phyloP scores from a whole-genome alignment of 2,888 invertebrate genomes.

The Leptopilina syphax region DNA sequence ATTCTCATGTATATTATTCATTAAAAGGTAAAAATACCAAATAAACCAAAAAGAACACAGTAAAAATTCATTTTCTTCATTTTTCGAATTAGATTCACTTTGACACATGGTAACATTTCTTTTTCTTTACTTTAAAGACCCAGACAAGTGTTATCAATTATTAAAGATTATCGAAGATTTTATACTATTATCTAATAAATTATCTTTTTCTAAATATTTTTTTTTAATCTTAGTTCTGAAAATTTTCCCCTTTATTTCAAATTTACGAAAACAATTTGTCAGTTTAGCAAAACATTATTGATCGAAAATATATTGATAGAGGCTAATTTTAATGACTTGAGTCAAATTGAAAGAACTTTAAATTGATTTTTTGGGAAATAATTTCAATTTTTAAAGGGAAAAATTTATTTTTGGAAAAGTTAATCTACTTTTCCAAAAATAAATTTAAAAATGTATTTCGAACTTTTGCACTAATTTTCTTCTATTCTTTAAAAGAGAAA shows the following conservation, averaged over 20 bases:
- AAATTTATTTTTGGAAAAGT: not conserved
- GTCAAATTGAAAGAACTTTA: no score
- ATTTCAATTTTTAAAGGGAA: not conserved
- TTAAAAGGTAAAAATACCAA: not conserved
- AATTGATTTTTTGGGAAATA: not conserved
- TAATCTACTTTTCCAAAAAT: not conserved
- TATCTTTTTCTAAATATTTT: no score
- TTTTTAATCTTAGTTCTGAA: no score
- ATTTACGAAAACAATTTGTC: not conserved
- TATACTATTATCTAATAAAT: no score
- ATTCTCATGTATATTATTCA: conserved; percentile 3
- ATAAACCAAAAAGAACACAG: not conserved
- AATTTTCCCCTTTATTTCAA: not conserved
- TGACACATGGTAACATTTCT: no score
- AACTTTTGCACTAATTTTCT: not conserved
- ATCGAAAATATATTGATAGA: not conserved
- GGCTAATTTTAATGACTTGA: not conserved
- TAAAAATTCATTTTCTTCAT: not conserved
- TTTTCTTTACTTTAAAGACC: no score
- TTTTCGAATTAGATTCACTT: no score
- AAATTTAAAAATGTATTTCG: no score
- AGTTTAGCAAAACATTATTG: not conserved
- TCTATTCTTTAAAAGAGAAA: not conserved
- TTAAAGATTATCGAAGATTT: no score
- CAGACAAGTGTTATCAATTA: no score